Conservation (phyloP, 1,140 invertebrate genomes). For the Ganaspis sp. region DNA sequence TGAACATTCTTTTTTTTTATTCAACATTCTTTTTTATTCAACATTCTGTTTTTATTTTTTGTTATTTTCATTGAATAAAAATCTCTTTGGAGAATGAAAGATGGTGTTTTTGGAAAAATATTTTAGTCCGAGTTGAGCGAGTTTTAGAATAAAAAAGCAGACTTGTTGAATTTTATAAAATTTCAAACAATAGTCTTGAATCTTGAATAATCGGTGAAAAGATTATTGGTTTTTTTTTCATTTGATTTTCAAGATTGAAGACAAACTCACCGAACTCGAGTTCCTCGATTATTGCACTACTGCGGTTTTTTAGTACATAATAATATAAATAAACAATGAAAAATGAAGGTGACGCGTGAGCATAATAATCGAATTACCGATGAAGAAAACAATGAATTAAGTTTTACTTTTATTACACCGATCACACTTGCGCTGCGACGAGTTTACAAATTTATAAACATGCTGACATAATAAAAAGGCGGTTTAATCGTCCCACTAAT, state of each 20-base stretch:
- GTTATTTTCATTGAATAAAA: no score
- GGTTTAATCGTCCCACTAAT: background rate
- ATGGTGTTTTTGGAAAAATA: background rate
- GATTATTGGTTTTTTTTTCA: background rate
- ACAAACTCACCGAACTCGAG: background rate
- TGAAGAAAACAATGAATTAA: background rate
- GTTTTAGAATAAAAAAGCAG: conserved; percentile 36
- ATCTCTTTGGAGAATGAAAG: no score
- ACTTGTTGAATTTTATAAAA: conserved; percentile 67
- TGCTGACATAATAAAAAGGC: conserved; percentile 3
- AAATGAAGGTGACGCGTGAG: background rate
- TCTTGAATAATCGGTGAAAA: background rate
- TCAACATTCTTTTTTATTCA: no score
- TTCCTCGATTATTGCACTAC: conserved; percentile 19
- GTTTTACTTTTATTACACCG: background rate
- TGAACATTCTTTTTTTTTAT: no score
- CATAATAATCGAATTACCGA: conserved; percentile 12
- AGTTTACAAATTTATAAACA: conserved; percentile 9
- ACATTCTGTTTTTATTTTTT: no score
- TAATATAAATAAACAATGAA: background rate
- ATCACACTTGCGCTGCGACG: background rate
- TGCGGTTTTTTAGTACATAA: background rate
- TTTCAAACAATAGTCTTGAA: conserved; percentile 45
- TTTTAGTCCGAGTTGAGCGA: background rate
- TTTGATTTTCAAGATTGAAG: background rate